Evolutionary conservation across 2,797 vertebrate species (phyloP).

Genomic region (Nannoperca australis): DNA sequence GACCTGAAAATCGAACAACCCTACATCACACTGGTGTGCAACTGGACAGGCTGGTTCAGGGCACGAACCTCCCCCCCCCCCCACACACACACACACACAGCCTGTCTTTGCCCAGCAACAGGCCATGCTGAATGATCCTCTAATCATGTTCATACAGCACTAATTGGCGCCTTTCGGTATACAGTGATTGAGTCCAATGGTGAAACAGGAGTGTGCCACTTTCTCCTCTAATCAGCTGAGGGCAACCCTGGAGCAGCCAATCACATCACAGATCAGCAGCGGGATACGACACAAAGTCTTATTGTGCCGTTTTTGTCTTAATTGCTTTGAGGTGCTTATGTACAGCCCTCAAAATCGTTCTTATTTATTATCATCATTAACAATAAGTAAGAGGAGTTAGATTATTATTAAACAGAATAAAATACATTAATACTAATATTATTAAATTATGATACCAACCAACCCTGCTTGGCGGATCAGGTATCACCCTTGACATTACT

Average conservation of each 20-base stretch:
- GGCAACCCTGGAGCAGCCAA: constrained; percentile 61
- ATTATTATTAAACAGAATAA: not conserved
- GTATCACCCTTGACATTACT: not conserved
- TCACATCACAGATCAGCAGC: constrained; percentile 58
- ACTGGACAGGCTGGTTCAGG: constrained; percentile 60
- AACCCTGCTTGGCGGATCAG: not conserved
- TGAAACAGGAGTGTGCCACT: constrained; percentile 67
- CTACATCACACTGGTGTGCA: constrained; percentile 71
- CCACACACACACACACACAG: constrained; percentile 23
- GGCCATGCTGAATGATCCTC: constrained; percentile 52
- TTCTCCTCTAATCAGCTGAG: constrained; percentile 76
- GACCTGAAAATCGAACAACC: constrained; percentile 79
- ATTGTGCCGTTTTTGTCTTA: not conserved
- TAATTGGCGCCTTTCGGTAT: constrained; percentile 79
- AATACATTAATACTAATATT: not conserved
- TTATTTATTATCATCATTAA: not conserved
- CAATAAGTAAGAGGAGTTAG: not conserved
- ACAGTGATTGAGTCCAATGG: constrained; percentile 71
- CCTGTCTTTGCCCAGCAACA: constrained; percentile 70
- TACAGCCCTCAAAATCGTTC: constrained; percentile 1
- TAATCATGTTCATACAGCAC: constrained; percentile 77
- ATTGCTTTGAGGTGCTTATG: not conserved
- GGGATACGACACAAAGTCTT: constrained; percentile 30
- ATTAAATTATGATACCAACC: not conserved
- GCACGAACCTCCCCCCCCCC: constrained; percentile 32